Percentiles rank a stretch among this genome's conserved stretches.
Evolutionary conservation across 2,888 invertebrate species (phyloP).

Genomic region (Stenchaetothrips biformis): DNA sequence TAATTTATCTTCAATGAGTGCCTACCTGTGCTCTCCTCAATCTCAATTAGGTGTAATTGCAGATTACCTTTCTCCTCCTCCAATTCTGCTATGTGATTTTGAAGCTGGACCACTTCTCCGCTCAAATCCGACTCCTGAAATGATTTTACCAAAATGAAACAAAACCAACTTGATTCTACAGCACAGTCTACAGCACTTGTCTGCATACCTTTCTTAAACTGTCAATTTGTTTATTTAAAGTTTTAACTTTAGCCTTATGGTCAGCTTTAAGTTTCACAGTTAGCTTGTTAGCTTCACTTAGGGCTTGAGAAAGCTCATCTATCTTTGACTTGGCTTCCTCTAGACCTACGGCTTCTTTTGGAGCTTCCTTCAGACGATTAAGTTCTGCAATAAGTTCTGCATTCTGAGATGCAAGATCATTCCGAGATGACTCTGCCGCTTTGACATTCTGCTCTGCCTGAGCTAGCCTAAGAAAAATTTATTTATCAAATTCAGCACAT

Average conservation of each 20-base stretch:
- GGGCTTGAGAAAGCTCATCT: slow-evolving; percentile 57
- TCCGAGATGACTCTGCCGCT: slow-evolving; percentile 40
- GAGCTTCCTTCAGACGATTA: slow-evolving; percentile 47
- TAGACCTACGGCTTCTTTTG: slow-evolving; percentile 52
- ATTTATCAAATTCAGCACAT: no score
- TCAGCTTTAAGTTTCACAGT: slow-evolving; percentile 71
- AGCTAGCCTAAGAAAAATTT: slow-evolving; percentile 32
- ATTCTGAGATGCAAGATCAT: slow-evolving; percentile 42
- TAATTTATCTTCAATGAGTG: neutral
- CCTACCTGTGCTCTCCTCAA: slow-evolving; percentile 64
- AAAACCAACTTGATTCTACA: slow-evolving; percentile 27
- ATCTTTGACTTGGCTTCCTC: slow-evolving; percentile 46
- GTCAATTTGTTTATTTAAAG: slow-evolving; percentile 63
- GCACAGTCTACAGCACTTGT: slow-evolving; percentile 19
- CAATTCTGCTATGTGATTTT: slow-evolving; percentile 73
- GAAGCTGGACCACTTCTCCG: slow-evolving; percentile 60
- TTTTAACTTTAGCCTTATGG: slow-evolving; percentile 67
- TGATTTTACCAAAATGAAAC: slow-evolving; percentile 36
- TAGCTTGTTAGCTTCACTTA: slow-evolving; percentile 69
- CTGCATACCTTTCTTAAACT: slow-evolving; percentile 45
- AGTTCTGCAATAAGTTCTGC: slow-evolving; percentile 46
- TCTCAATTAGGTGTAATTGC: slow-evolving; percentile 76
- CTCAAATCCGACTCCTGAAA: slow-evolving; percentile 63
- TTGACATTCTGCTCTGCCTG: slow-evolving; percentile 39
- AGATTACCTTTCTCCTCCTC: slow-evolving; percentile 90